Evolutionary conservation across 2,113 vertebrate genomes (phyloP), one percentile per base, ranked within the genome.

Genomic region (Thamnaconus septentrionalis): DNA sequence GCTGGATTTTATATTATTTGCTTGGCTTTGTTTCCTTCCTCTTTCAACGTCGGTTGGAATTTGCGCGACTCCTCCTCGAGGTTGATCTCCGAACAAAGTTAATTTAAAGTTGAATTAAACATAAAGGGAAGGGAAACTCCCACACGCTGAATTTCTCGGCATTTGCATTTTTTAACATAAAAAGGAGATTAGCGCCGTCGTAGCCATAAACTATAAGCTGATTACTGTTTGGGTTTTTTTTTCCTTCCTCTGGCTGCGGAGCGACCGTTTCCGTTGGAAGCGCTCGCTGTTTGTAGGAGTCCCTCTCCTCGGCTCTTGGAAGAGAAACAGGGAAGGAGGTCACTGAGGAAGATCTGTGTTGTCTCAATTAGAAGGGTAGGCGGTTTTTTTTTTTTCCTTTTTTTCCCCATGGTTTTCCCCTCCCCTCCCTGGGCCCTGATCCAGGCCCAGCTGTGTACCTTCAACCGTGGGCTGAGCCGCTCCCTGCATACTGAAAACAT

Each of bases 401-500:
- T 31, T 31, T 31, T 2, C 18, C 18, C 18, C 18, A 1, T 31
- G 18, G 18, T 31, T 31, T 31, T 31, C 18, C 18, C 18, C 18
- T 31, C 18, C 18, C 18, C 80, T 83, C 57, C 7, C 73, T 85
- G 82, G 85, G 84, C 82, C 78, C 43, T 7, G 64, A 56, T 87
- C 84, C 82, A 84, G 76, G 78, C 77, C 85, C 87, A 88, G 87
- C 89, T 88, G 86, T 79, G 78, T 72, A 83, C 73, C 79, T 81
- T 77, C 73, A 73, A 80, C 60, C 61, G 72, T 85, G 80, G 85
- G 87, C 75, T 61, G 65, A 69, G 72, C 84, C 78, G 73, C 75
- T 85, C 81, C 77, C 82, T 79, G 81, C 84, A 89, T 85, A 83
- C 85, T 88, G 88, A 86, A 85, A 76, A 86, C 82, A 87, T 90